Evolutionary conservation across 2,113 vertebrate species (phyloP), one percentile per base, ranked within the genome.

Genomic region (Cichladusa arquata): DNA sequence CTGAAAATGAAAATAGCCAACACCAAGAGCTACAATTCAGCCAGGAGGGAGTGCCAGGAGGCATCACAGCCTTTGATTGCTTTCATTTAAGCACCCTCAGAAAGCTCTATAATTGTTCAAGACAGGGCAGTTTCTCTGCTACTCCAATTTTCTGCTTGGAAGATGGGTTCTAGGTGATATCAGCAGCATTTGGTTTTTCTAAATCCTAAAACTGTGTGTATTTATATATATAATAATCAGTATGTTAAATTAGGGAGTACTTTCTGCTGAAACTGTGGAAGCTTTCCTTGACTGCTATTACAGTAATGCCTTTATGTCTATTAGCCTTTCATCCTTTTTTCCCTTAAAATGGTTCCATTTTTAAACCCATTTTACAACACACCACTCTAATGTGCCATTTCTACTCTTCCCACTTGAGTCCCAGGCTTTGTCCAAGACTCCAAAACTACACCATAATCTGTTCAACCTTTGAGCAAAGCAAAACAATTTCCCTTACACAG

Each of bases 261-360:
- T 92, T 96, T 92, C 58, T 94, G 66, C 70, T 93, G 92, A 88
- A 95, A 77, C 26, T 74, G 26, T 31, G 25, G 38, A 93, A 81
- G 36, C 19, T 34, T 47, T 77, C 31, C n/a, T 47, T 77, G 74
- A 45, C 61, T 72, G 74, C 62, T 91, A 25, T 86, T 71, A 84
- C 65, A 80, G 38, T 58, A 73, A 91, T 80, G 56, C 28, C 74
- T 61, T 83, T 89, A 58, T 86, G 16, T 54, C 74, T 66, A 47
- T 77, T 94, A 60, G 34, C 45, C 45, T 94, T 93, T 96, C 48
- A 91, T 85, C 60, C 66, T 38, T 42, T 74, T 86, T 33, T 11
- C 1, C 29, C 76, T 72, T 80, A 50, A 76, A 45, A 77, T 17
- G 8, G 62, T 81, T 88, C 80, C 14, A 57, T 92, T 91, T 96